Evolutionary conservation across 1,140 invertebrate genomes (phyloP), one percentile per base, ranked within the genome.

Genomic region (Lanistes nyassanus): DNA sequence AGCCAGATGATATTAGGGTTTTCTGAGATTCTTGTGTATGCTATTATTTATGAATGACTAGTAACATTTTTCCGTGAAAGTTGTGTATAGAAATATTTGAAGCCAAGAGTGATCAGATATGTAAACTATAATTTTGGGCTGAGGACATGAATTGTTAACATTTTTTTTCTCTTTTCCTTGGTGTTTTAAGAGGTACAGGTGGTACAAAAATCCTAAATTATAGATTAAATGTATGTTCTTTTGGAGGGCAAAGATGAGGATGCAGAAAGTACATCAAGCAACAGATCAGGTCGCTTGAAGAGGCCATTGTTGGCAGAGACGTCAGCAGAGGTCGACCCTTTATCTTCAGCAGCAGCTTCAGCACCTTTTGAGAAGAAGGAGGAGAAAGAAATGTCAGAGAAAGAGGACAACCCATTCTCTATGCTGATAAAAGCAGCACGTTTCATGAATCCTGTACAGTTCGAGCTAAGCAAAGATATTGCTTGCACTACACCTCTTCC

Each of bases 401-500:
- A 82, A 0, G 74, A 42, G 29, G 77, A 71, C 60, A 82, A 86
- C 70, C 91, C 88, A 81, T 90, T 97, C 82, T 92, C 94, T 79
- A 91, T 94, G 34, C 87, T 97, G 16, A 93, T 95, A 60, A 91
- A 94, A 82, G 95, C 94, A 21, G 95, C 95, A 0, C 93, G 92
- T 75, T 88, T 94, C 72, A 92, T 95, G 87, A 98, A 97, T 90
- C 96, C 96, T 6, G 92, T 92, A 81, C 95, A 97, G 88, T 97
- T 97, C 90, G 93, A 95, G 84, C 87, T 98, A 75, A 95, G 96
- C 0, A 90, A 92, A 76, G 94, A 96, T 82, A 92, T 96, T 86
- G 92, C 92, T 74, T 91, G 95, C 76, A 93, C 94, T 74, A 93
- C 93, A 67, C 91, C 92, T 66, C 94, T 97, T 85, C 96, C 96